A percentile compares a stretch with the other conserved stretches of the same genome.
Conservation (phyloP, 1,140 invertebrate genomes). For the Trachymyrmex septentrionalis region DNA sequence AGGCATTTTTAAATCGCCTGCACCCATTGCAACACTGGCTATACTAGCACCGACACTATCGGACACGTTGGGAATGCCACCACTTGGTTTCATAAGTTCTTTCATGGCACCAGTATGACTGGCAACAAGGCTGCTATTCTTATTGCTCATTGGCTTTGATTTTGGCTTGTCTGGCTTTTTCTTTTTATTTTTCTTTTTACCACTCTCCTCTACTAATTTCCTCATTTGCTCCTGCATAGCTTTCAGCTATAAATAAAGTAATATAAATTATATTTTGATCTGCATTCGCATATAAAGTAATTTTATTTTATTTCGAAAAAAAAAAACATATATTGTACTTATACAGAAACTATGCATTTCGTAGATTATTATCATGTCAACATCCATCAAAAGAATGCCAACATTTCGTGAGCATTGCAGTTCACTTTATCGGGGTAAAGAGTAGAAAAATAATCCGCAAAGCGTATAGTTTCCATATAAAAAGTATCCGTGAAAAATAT, state of each 20-base stretch:
- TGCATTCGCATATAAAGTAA: slow-evolving; percentile 30
- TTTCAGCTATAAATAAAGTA: slow-evolving; percentile 87
- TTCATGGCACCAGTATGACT: slow-evolving; percentile 86
- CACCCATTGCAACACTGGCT: slow-evolving; percentile 86
- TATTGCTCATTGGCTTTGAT: slow-evolving; percentile 87
- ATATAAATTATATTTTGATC: slow-evolving; percentile 19
- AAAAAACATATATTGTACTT: not conserved
- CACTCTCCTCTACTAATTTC: slow-evolving; percentile 93
- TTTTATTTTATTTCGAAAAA: slow-evolving; percentile 25
- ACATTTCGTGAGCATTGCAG: no score
- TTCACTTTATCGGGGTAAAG: no score
- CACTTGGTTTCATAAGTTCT: slow-evolving; percentile 86
- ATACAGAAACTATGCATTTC: no score
- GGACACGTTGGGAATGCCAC: slow-evolving; percentile 83
- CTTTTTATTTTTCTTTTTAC: slow-evolving; percentile 93
- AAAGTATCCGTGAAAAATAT: no score
- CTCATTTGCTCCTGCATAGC: slow-evolving; percentile 97
- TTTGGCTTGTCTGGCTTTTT: slow-evolving; percentile 92
- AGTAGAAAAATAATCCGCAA: no score
- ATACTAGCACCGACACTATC: slow-evolving; percentile 88
- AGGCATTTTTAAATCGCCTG: slow-evolving; percentile 87
- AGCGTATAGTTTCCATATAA: no score
- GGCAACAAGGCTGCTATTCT: slow-evolving; percentile 84
- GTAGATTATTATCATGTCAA: no score
- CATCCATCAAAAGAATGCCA: no score